Conservation (phyloP, 1,140 invertebrate genomes). For the Prorops nasuta region DNA sequence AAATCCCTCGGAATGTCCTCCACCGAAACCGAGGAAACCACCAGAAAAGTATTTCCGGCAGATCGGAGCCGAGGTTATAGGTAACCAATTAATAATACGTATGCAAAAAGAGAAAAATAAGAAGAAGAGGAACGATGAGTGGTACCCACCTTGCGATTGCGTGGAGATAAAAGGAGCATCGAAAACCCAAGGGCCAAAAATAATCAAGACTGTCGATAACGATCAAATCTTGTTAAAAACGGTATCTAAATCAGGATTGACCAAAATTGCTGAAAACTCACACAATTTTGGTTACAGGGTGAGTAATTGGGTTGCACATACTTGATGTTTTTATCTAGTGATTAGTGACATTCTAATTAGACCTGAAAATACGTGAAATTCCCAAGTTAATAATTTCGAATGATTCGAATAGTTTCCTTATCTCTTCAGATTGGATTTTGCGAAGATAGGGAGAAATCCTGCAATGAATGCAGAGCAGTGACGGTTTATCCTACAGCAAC, state of each 20-base stretch:
- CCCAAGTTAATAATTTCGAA: too few relatives aligned
- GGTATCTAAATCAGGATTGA: constrained; percentile 20
- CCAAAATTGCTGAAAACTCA: constrained; percentile 16
- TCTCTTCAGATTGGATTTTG: constrained; percentile 18
- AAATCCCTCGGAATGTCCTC: not conserved
- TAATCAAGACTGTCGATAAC: constrained; percentile 38
- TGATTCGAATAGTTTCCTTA: too few relatives aligned
- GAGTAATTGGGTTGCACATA: too few relatives aligned
- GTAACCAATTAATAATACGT: constrained; percentile 45
- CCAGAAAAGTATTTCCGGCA: constrained; percentile 38
- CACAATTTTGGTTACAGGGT: constrained; percentile 38
- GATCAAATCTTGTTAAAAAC: constrained; percentile 43
- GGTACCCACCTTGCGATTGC: constrained; percentile 46
- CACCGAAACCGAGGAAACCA: not conserved
- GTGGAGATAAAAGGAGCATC: constrained; percentile 42
- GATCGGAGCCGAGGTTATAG: constrained; percentile 40
- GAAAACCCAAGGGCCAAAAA: constrained; percentile 35
- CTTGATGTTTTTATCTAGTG: too few relatives aligned
- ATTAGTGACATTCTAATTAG: too few relatives aligned
- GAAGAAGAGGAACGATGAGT: constrained; percentile 20
- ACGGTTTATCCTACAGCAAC: constrained; percentile 35
- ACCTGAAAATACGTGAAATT: too few relatives aligned
- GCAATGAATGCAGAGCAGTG: constrained; percentile 35
- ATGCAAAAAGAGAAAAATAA: constrained; percentile 44
- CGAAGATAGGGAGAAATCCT: constrained; percentile 12